Evolutionary conservation across 2,888 invertebrate species (phyloP), one percentile per base, ranked within the genome.

Genomic region (Oxyscelio sp.): DNA sequence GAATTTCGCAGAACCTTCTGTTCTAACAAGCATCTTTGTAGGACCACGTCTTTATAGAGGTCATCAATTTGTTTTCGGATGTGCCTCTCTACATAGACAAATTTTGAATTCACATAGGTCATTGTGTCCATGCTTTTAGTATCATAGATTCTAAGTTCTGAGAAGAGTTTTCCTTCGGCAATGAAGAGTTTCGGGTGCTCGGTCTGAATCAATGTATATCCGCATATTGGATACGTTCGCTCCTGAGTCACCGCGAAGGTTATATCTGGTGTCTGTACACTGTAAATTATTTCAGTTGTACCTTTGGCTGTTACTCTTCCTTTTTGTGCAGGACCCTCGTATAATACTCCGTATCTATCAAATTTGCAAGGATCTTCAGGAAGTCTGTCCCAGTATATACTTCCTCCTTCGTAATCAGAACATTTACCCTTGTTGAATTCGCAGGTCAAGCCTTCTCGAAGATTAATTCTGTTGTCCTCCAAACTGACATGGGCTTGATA

Each of bases 311-410:
- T 0, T 34, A 34, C 5, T 9, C 9, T 11, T 9, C 34, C 34
- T 34, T 34, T 56, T 0, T 52, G n/a, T n/a, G n/a, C 70, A 1
- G 34, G 13, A 0, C 82, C 82, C 5, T 63, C 56, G 17, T 48
- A 82, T 2, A 77, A 21, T 0, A 80, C 71, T 2, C 70, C 66
- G 17, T 85, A 85, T 13, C 61, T 22, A 9, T 48, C 38, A 21
- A 82, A 82, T 1, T 19, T 5, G n/a, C 85, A 85, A 0, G 78
- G 43, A 22, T 85, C 70, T 1, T 22, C 5, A 0, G 82, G 74
- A 11, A 52, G 22, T 2, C 45, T 27, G 15, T 45, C 66, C 73
- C 77, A 85, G 9, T 50, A 85, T 0, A 52, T 52, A 0, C 21
- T 31, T 6, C 43, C 68, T 0, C 85, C 85, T 1, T 66, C 40